phyloP scores from a whole-genome alignment of 2,888 invertebrate genomes.

The Brachyptera putata region DNA sequence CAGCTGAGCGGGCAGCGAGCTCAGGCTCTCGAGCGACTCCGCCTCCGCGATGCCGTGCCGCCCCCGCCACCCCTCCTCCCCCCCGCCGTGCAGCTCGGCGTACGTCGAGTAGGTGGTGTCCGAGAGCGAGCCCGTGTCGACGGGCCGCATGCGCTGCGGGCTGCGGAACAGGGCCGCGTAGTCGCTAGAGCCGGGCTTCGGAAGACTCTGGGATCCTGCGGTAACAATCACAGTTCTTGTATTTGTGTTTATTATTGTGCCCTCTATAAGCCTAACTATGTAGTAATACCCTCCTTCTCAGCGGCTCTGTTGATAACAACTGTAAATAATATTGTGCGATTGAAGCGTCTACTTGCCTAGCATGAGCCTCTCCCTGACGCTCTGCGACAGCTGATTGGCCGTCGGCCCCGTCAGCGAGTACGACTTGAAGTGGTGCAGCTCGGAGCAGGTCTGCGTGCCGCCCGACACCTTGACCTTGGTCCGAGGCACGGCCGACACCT shows the following conservation, averaged over 20 bases:
- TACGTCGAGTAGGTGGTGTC: conserved; percentile 80
- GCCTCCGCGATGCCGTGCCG: conserved; percentile 55
- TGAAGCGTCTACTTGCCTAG: no score
- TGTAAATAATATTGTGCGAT: no score
- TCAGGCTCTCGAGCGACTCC: conserved; percentile 68
- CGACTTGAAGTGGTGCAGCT: conserved; percentile 75
- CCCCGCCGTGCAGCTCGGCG: conserved; percentile 48
- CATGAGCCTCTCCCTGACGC: conserved; percentile 75
- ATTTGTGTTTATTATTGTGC: no score
- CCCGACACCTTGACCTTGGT: conserved; percentile 76
- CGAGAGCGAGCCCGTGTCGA: conserved; percentile 69
- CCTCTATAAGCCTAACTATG: no score
- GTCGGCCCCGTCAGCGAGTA: conserved; percentile 80
- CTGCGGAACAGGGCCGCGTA: conserved; percentile 58
- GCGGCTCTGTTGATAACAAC: no score
- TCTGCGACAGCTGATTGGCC: conserved; percentile 81
- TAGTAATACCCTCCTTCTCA: no score
- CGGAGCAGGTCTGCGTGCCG: conserved; percentile 82
- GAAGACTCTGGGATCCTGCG: conserved; percentile 75
- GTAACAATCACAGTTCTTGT: no score
- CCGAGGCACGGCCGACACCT: conserved; percentile 79
- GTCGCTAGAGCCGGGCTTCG: conserved; percentile 64
- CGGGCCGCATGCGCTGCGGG: conserved; percentile 31
- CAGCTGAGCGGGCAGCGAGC: conserved; percentile 59
- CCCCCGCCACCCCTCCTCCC: not conserved